Conservation (phyloP, 2,797 vertebrate genomes). For the Urosaurus nigricauda region DNA sequence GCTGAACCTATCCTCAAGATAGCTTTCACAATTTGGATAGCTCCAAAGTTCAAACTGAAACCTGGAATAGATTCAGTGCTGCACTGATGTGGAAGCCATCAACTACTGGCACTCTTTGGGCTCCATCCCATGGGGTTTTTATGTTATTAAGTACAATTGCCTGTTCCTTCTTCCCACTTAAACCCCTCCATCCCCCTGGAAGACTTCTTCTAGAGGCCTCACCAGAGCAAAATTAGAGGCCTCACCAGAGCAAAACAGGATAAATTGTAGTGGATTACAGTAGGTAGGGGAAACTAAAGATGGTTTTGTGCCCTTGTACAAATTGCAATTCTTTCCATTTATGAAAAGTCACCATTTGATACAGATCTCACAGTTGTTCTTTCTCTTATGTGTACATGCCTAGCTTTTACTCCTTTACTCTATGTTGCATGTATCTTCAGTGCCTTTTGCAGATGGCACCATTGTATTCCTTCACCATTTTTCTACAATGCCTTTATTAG, state of each 20-base stretch:
- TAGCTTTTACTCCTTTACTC: background rate
- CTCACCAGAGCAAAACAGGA: background rate
- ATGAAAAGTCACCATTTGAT: background rate
- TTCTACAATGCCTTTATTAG: background rate
- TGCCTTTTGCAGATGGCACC: background rate
- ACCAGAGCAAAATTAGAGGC: background rate
- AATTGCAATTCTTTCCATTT: background rate
- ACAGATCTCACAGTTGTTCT: background rate
- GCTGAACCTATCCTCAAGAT: no score
- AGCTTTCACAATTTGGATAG: no score
- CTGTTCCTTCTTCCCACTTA: background rate
- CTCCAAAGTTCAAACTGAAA: no score
- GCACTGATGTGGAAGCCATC: no score
- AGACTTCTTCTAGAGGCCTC: background rate
- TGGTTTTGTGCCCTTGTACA: background rate
- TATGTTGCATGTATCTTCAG: background rate
- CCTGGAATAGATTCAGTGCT: no score
- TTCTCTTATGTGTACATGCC: background rate
- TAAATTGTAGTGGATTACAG: background rate
- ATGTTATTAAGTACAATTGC: background rate
- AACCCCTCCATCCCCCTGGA: background rate
- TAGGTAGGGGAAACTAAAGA: background rate
- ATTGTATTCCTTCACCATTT: background rate
- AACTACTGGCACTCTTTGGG: background rate
- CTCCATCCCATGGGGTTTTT: background rate